Evolutionary conservation across 2,113 vertebrate species (phyloP).

Genomic region (Aptenodytes patagonicus): DNA sequence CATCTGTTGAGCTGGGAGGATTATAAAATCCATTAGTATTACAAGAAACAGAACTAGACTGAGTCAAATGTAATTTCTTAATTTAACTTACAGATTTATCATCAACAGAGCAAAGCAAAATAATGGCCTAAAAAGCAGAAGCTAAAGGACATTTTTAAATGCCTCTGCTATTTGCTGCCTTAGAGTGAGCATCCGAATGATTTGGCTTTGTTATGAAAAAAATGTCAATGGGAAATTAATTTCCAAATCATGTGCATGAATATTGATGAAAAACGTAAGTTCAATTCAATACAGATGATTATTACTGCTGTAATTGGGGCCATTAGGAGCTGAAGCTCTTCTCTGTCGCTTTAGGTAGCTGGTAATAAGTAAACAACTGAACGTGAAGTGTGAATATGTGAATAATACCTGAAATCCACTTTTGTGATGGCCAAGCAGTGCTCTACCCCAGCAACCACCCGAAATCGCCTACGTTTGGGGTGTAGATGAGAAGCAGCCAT

Average conservation of each 20-base stretch:
- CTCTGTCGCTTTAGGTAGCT: neutral
- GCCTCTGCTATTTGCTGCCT: conserved; percentile 1
- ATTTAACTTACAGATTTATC: neutral
- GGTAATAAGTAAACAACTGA: neutral
- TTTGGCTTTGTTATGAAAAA: conserved; percentile 6
- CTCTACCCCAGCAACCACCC: neutral
- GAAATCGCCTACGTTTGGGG: rapidly evolving
- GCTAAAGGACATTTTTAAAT: neutral
- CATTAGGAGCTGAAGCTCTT: neutral
- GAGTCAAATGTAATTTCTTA: conserved; percentile 16
- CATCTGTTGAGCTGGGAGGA: neutral
- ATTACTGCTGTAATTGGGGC: conserved; percentile 13
- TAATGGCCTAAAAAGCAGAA: neutral
- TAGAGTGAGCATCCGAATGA: neutral
- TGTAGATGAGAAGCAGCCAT: neutral
- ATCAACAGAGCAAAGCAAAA: neutral
- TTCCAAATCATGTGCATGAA: conserved; percentile 13
- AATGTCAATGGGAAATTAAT: conserved; percentile 32
- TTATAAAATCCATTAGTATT: neutral
- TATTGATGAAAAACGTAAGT: conserved; percentile 13
- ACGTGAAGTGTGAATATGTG: neutral
- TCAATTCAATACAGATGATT: neutral
- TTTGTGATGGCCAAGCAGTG: neutral
- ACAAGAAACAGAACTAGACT: neutral
- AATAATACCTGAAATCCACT: neutral